A percentile compares a stretch with the other conserved stretches of the same genome.
Evolutionary conservation across 2,113 vertebrate species (phyloP).

Genomic region (Chionomys nivalis): DNA sequence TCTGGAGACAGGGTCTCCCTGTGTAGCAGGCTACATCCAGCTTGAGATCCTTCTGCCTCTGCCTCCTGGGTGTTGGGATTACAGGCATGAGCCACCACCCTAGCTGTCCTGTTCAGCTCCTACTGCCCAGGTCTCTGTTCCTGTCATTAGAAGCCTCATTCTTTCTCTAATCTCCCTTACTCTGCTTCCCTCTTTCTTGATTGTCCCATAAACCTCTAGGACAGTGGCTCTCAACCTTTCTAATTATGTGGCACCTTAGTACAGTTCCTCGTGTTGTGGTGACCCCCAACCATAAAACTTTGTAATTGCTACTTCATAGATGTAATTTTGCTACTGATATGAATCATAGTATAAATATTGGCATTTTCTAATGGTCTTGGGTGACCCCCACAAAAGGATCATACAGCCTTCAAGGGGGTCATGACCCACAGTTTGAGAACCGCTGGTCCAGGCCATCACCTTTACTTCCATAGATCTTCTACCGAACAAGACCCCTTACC

Average conservation of each 20-base stretch:
- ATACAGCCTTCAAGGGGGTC: not conserved
- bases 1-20: not conserved
- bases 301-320: not conserved
- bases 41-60: not conserved
- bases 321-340: not conserved
- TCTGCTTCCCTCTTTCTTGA: not conserved
- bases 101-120: not conserved
- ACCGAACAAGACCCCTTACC: not conserved
- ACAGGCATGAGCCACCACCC: not conserved
- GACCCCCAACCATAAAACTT: not conserved
- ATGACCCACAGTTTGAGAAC: not conserved
- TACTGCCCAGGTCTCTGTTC: not conserved
- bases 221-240: not conserved
- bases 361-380: not conserved
- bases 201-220: not conserved
- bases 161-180: not conserved
- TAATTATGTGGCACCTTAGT: not conserved
- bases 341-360: not conserved
- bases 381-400: not conserved
- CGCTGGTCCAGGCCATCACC: not conserved
- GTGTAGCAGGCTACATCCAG: not conserved
- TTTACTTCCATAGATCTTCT: not conserved
- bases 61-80: not conserved
- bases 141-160: not conserved
- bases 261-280: too few relatives aligned